Percentiles rank a stretch among this genome's conserved stretches.
phyloP scores from a whole-genome alignment of 1,140 invertebrate species.

The Hestina assimilis region DNA sequence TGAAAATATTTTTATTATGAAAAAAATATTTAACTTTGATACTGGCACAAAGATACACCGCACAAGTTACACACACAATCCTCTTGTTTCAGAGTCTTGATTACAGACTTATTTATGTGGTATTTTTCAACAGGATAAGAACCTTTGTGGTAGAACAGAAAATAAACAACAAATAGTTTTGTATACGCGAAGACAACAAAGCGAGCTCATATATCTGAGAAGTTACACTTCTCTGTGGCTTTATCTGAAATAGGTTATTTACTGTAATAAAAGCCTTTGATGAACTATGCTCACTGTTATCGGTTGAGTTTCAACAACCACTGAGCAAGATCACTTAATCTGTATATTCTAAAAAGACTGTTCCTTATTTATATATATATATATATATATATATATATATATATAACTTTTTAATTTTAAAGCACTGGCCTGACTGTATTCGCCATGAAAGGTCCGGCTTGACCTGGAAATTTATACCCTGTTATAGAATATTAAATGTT shows the following conservation, averaged over 20 bases:
- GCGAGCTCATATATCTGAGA: slow-evolving; percentile 40
- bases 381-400: no score
- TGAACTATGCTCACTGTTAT: neutral
- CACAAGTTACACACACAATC: neutral
- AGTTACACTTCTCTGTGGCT: slow-evolving; percentile 38
- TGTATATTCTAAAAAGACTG: no score
- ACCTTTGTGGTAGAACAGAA: slow-evolving; percentile 23
- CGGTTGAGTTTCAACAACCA: neutral
- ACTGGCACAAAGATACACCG: neutral
- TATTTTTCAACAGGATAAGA: slow-evolving; percentile 24
- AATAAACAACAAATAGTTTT: slow-evolving; percentile 23
- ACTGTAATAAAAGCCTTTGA: slow-evolving; percentile 7
- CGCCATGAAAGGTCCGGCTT: no score
- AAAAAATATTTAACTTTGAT: no score
- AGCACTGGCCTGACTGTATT: no score
- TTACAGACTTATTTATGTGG: slow-evolving; percentile 18
- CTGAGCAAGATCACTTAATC: neutral
- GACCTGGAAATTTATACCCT: no score
- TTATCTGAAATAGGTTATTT: slow-evolving; percentile 40
- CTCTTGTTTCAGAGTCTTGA: neutral
- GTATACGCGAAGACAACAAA: slow-evolving; percentile 26
- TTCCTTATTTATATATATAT: no score
- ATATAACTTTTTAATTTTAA: no score
- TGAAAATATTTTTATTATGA: no score
- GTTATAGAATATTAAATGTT: no score